These are phyloP conservation scores for Tenthredo mesomela DNA, from an alignment of 2,888 invertebrate genomes.

Conservation along the genomic window DNA sequence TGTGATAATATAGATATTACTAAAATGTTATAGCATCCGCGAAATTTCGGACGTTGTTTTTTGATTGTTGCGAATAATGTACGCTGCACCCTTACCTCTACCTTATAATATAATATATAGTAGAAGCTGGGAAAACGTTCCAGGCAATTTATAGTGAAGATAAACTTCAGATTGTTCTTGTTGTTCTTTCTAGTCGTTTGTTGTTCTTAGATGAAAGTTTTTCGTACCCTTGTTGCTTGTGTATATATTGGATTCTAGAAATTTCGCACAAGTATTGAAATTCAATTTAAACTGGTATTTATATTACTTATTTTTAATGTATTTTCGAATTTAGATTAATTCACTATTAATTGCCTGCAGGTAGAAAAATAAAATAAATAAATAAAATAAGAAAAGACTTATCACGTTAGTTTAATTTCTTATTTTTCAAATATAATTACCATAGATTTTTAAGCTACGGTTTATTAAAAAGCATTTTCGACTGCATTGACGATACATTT, in stretches of 20 bases:
- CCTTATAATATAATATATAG: not conserved
- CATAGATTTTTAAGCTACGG: no score
- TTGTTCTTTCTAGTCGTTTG: not conserved
- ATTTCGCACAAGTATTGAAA: not conserved
- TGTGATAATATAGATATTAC: not conserved
- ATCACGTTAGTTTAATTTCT: not conserved
- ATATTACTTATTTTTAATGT: not conserved
- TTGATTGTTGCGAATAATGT: not conserved
- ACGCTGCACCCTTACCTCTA: not conserved
- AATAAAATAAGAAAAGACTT: not conserved
- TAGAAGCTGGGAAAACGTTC: not conserved
- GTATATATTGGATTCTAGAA: not conserved
- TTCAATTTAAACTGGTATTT: not conserved
- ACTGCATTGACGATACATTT: not conserved
- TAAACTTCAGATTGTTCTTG: not conserved
- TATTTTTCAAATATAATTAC: not conserved
- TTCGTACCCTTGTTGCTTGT: not conserved
- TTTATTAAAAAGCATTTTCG: no score
- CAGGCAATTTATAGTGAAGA: constrained; percentile 8
- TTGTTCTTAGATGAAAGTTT: not conserved
- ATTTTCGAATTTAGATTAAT: not conserved
- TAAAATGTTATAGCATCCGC: not conserved
- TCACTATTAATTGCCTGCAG: not conserved
- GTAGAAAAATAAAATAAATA: no score
- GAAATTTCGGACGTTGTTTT: not conserved